Base-by-base conservation (phyloP, 2,797 vertebrate genomes). In the Paedocypris micromegethes region DNA sequence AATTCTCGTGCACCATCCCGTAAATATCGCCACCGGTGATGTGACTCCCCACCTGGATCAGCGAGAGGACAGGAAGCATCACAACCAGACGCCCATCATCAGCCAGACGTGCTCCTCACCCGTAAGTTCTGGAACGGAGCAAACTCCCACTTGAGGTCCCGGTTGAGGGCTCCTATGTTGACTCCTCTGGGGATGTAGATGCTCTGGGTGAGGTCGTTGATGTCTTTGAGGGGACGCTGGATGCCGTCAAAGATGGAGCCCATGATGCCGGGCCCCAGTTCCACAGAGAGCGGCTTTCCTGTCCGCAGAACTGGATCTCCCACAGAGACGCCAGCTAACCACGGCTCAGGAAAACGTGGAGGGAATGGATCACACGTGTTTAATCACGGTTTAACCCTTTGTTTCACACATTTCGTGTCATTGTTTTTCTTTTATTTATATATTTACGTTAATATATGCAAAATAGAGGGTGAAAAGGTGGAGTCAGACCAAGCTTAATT, bases 241-340 rank as follows among this genome's bases (percentile, higher is more conserved):
- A 98, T 98, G 75, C 96, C 96, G 61, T 98, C 96, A 91, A 98
- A 98, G 84, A 98, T 98, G 76, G 95, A 93, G 76, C 94, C 94
- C 96, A 98, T 98, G 79, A 96, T 94, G 61, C 96, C 96, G 0
- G 96, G 96, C 2, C 96, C 96, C 45, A 98, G 83, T 76, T 98
- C 96, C 39, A 98, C 96, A 0, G 96, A 98, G 0, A 98, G 89
- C 0, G 96, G 96, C 77, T 98, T 98, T 59, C 96, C 96, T 4
- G 96, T 98, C 6, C 96, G 92, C 2, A 98, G 92, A 9, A 98
- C 96, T 40, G 96, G 96, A 79, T 98, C 96, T 70, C 96, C 95
- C 4, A 98, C 96, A 46, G 90, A 96, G 63, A 98, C 95, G 48
- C 96, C 96, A 77, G 96, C 96, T 98, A 72, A 61, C 52, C 2